Evolutionary conservation across 2,113 vertebrate genomes (phyloP).

Genomic region (Rhinopomastus cyanomelas): DNA sequence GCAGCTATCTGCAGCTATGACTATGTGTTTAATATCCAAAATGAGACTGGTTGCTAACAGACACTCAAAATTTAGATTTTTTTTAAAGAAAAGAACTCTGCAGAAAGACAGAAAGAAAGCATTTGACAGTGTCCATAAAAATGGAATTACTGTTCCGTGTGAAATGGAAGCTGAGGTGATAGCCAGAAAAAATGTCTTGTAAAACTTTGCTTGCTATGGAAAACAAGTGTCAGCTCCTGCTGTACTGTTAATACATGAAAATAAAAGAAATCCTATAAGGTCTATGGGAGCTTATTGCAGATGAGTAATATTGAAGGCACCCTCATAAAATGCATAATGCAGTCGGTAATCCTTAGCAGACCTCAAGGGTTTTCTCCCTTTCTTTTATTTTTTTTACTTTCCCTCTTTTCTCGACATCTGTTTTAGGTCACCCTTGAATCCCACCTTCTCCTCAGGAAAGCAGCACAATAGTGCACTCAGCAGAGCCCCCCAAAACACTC

Average conservation of each 20-base stretch:
- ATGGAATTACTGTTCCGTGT: slow-evolving; percentile 8
- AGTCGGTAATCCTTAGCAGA: slow-evolving; percentile 2
- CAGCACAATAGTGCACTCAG: neutral
- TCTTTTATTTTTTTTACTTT: neutral
- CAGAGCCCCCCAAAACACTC: neutral
- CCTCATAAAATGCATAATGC: slow-evolving; percentile 23
- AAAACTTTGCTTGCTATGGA: slow-evolving; percentile 6
- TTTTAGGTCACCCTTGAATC: slow-evolving; percentile 59
- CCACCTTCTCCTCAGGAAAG: slow-evolving; percentile 39
- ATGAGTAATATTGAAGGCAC: slow-evolving; percentile 48
- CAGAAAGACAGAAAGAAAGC: neutral
- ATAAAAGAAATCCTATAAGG: neutral
- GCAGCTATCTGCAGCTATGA: neutral
- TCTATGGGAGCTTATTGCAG: slow-evolving; percentile 3
- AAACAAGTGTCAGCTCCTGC: slow-evolving; percentile 25
- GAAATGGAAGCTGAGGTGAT: slow-evolving; percentile 17
- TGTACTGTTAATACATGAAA: neutral
- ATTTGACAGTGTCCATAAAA: slow-evolving; percentile 36
- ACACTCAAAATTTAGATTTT: neutral
- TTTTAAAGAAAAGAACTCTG: neutral
- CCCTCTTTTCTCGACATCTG: slow-evolving; percentile 28
- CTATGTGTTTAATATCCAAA: neutral
- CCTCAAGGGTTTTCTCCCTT: neutral
- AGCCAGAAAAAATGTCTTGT: slow-evolving; percentile 17
- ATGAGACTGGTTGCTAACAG: neutral